phyloP scores from a whole-genome alignment of 2,113 vertebrate genomes.

The Scatophagus argus region DNA sequence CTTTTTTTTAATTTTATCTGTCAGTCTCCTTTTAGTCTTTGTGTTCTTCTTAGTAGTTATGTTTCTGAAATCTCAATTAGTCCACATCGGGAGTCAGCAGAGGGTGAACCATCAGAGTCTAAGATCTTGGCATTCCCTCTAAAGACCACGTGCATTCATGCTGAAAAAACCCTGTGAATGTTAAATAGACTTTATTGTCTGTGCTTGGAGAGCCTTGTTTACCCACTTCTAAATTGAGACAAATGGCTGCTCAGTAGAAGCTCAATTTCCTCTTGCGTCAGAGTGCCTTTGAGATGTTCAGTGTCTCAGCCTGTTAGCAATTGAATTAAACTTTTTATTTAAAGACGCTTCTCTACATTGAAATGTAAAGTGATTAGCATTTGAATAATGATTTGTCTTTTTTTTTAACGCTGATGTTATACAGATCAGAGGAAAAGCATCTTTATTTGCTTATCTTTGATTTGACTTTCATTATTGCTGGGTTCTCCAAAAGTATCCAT shows the following conservation, averaged over 20 bases:
- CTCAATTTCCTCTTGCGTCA: constrained; percentile 25
- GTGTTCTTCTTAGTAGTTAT: neutral
- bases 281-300: constrained; percentile 1
- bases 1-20: neutral
- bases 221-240: constrained; percentile 44
- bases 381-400: neutral
- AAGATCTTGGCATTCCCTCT: constrained; percentile 41
- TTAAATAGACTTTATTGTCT: constrained; percentile 70
- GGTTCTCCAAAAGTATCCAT: too few relatives aligned
- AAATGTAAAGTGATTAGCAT: neutral
- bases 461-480: neutral
- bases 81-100: constrained; percentile 24
- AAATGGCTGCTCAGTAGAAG: constrained; percentile 25
- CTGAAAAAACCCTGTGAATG: constrained; percentile 61
- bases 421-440: neutral
- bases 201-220: constrained; percentile 45
- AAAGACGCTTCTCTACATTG: neutral
- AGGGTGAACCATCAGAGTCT: constrained; percentile 33
- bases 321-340: neutral
- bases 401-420: neutral
- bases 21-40: neutral
- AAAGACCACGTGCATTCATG: constrained; percentile 42
- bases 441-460: neutral
- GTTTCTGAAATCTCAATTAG: constrained; percentile 25
- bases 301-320: neutral